Conservation (phyloP, 2,797 vertebrate species). For the Pseudochirops corinnae region DNA sequence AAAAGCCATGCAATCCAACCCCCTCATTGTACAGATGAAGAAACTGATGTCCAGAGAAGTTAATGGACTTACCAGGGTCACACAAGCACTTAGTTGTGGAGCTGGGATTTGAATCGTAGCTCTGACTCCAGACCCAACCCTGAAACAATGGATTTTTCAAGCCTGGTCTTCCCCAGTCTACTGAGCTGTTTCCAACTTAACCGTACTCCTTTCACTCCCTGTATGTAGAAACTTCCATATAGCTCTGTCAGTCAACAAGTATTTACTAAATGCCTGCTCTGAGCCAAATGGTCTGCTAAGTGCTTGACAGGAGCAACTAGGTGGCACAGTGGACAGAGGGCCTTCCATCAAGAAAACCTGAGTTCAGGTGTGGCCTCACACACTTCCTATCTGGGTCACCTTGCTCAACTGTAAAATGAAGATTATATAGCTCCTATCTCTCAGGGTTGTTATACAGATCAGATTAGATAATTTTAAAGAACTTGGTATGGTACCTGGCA, state of each 20-base stretch:
- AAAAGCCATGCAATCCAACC: not conserved
- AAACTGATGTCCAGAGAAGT: not conserved
- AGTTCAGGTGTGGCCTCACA: not conserved
- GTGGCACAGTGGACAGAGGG: not conserved
- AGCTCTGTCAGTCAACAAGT: too few species aligned
- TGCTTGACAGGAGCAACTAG: not conserved
- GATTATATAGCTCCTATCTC: not conserved
- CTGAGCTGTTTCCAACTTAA: not conserved
- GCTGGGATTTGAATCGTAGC: not conserved
- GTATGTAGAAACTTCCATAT: not conserved
- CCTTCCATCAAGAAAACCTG: too few species aligned
- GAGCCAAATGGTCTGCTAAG: not conserved
- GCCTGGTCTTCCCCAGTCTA: not conserved
- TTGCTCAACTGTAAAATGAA: too few species aligned
- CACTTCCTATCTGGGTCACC: not conserved
- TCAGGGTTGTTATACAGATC: not conserved
- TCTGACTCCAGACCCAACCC: not conserved
- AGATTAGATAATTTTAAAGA: not conserved
- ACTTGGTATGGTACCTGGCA: too few species aligned
- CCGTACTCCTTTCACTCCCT: not conserved
- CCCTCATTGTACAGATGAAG: not conserved
- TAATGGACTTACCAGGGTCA: not conserved
- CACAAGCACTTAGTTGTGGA: not conserved
- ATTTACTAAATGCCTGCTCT: not conserved
- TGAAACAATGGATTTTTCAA: not conserved